Percentiles rank a stretch among this genome's conserved stretches.
Conservation (phyloP, 2,888 invertebrate species). For the Ptychoptera contaminata region DNA sequence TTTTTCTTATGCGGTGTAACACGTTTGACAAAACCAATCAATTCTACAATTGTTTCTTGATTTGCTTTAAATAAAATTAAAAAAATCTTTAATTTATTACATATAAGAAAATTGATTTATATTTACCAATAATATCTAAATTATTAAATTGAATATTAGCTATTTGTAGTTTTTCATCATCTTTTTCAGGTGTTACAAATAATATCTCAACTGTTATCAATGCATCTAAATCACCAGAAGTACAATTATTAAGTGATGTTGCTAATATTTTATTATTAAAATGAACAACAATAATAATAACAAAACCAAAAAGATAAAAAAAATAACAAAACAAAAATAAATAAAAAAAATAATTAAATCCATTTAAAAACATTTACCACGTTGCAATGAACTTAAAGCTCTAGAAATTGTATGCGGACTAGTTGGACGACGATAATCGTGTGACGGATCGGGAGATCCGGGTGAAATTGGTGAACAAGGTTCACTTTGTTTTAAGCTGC, state of each 20-base stretch:
- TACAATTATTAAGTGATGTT: constrained; percentile 16
- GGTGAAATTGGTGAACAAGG: constrained; percentile 80
- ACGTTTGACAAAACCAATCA: constrained; percentile 74
- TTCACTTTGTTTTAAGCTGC: constrained; percentile 82
- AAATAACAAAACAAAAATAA: constrained; percentile 4
- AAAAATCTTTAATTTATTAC: background rate
- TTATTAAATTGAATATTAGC: constrained; percentile 88
- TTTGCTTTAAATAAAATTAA: constrained; percentile 48
- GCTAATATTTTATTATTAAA: constrained; percentile 10
- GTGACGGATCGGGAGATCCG: constrained; percentile 45
- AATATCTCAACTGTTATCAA: constrained; percentile 69
- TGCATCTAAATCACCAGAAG: constrained; percentile 44
- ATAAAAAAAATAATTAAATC: constrained; percentile 4
- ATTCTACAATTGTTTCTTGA: constrained; percentile 87
- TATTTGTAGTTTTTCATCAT: constrained; percentile 42
- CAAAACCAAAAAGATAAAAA: constrained; percentile 15
- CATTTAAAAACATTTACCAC: constrained; percentile 17
- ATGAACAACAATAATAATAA: constrained; percentile 6
- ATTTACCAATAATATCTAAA: constrained; percentile 76
- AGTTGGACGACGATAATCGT: constrained; percentile 26
- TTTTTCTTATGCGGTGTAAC: constrained; percentile 37
- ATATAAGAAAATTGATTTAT: constrained; percentile 2
- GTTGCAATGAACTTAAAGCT: constrained; percentile 35
- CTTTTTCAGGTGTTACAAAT: constrained; percentile 37
- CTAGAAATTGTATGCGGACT: constrained; percentile 41